Evolutionary conservation across 2,888 invertebrate genomes (phyloP).

Genomic region (Yponomeuta evonymella): DNA sequence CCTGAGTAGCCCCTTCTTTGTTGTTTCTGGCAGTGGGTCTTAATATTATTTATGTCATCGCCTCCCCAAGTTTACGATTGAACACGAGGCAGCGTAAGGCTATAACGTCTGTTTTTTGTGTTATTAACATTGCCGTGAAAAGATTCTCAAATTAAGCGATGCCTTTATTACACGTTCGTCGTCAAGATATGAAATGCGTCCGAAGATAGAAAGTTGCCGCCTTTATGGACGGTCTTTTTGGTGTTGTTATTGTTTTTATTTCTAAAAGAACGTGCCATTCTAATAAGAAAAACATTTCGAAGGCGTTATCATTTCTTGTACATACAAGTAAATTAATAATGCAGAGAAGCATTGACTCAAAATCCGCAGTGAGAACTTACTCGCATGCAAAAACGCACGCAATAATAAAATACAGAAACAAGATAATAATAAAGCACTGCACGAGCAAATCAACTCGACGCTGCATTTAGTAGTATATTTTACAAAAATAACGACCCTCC

Average conservation of each 20-base stretch:
- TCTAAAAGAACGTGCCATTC: not conserved
- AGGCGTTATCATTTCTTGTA: too few species aligned
- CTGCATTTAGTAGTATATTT: not conserved
- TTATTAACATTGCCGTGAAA: slow-evolving; percentile 48
- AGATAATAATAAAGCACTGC: not conserved
- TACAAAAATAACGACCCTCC: slow-evolving; percentile 7
- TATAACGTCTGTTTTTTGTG: slow-evolving; percentile 55
- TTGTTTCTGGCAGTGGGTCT: slow-evolving; percentile 47
- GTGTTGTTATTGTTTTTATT: not conserved
- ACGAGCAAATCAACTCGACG: not conserved
- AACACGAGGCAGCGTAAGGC: slow-evolving; percentile 29
- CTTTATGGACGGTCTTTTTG: slow-evolving; percentile 21
- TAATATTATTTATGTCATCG: slow-evolving; percentile 67
- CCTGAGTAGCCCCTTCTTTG: not conserved
- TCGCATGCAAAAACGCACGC: not conserved
- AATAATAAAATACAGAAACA: not conserved
- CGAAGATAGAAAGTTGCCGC: slow-evolving; percentile 16
- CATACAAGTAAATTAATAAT: too few species aligned
- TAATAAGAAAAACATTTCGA: too few species aligned
- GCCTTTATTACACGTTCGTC: slow-evolving; percentile 13
- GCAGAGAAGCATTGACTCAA: not conserved
- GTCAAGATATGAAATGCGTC: slow-evolving; percentile 21
- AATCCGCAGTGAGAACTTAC: not conserved
- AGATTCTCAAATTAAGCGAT: slow-evolving; percentile 35
- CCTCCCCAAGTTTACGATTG: slow-evolving; percentile 48